phyloP scores from a whole-genome alignment of 2,888 invertebrate genomes.

The Melipona bicolor region DNA sequence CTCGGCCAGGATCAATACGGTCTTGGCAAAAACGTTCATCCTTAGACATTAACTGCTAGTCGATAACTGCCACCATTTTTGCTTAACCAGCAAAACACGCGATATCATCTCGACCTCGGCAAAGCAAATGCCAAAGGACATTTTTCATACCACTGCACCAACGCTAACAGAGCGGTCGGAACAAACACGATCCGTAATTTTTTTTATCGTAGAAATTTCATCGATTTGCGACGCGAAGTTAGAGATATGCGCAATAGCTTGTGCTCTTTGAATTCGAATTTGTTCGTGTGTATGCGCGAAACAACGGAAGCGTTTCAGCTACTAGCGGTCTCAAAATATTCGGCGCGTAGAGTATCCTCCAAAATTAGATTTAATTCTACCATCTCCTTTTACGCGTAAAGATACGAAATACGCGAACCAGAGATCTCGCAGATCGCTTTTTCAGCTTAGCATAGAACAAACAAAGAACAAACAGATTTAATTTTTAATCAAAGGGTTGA shows the following conservation, averaged over 20 bases:
- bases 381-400: not conserved
- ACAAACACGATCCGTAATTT: no score
- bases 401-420: not conserved
- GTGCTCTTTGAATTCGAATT: no score
- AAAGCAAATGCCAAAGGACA: not conserved
- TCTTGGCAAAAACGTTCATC: conserved; percentile 55
- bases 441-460: no score
- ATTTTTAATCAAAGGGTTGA: no score
- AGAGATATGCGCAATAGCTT: no score
- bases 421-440: not conserved
- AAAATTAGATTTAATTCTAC: conserved; percentile 13
- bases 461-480: not conserved
- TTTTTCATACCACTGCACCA: no score
- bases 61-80: conserved; percentile 23
- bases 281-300: not conserved
- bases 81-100: not conserved
- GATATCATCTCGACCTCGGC: not conserved
- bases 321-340: not conserved
- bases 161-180: no score
- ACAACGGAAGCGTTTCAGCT: not conserved
- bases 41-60: conserved; percentile 35
- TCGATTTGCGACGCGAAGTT: no score
- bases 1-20: conserved; percentile 58
- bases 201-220: no score
- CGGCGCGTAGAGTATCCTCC: not conserved